Percentiles rank a stretch among this genome's conserved stretches.
phyloP scores from a whole-genome alignment of 2,113 vertebrate genomes.

The Leucosticte australis region DNA sequence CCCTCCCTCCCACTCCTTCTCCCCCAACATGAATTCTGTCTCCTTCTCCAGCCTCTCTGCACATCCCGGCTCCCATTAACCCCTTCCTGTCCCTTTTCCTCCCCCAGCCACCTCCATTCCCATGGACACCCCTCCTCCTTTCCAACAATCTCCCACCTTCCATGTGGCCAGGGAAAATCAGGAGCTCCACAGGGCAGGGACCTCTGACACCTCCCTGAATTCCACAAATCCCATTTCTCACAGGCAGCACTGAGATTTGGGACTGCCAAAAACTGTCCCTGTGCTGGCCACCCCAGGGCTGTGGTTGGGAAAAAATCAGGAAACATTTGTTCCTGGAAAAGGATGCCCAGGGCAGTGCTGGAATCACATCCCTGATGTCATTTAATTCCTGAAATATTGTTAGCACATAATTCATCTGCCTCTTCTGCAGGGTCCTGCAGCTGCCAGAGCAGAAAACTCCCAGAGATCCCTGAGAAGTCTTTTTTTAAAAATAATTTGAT shows the following conservation, averaged over 20 bases:
- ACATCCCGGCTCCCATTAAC: neutral
- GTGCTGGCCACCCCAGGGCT: neutral
- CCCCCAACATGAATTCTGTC: too few relatives aligned
- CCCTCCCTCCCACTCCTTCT: neutral
- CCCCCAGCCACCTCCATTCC: neutral
- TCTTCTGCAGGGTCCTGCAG: neutral
- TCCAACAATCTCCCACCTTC: neutral
- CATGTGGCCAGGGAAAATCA: neutral
- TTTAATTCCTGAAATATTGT: neutral
- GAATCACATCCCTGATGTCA: neutral
- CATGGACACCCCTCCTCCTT: neutral
- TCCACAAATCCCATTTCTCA: accelerated
- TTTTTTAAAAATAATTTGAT: neutral
- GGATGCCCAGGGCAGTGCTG: neutral
- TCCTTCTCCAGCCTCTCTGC: neutral
- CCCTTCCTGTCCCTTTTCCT: neutral
- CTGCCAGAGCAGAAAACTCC: neutral
- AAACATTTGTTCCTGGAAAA: neutral
- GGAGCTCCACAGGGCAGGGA: neutral
- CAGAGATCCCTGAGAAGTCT: accelerated
- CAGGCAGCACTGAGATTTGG: neutral
- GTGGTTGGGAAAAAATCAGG: neutral
- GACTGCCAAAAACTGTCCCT: neutral
- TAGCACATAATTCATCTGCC: neutral
- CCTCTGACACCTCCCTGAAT: neutral